A percentile compares a stretch with the other conserved stretches of the same genome.
phyloP scores from a whole-genome alignment of 2,113 vertebrate genomes.

The Seriola aureovittata region DNA sequence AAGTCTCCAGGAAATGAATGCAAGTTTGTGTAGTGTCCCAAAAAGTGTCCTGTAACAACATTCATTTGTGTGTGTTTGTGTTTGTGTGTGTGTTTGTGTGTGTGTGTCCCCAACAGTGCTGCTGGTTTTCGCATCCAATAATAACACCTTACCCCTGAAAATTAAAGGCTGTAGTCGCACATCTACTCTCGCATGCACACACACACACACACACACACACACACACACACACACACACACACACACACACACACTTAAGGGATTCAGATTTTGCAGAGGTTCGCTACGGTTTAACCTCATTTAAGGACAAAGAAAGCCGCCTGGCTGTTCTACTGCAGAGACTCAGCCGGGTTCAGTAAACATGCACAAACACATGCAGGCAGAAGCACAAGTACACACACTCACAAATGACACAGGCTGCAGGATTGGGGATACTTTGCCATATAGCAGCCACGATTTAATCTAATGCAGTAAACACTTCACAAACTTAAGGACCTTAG shows the following conservation, averaged over 20 bases:
- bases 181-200: background rate
- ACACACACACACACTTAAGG: slow-evolving; percentile 14
- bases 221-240: slow-evolving; percentile 25
- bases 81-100: background rate
- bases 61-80: background rate
- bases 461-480: background rate
- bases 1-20: no score
- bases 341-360: background rate
- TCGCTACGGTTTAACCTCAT: slow-evolving; percentile 45
- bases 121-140: slow-evolving; percentile 35
- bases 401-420: slow-evolving; percentile 12
- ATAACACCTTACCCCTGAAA: slow-evolving; percentile 29
- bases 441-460: background rate
- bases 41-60: no score
- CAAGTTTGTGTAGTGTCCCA: no score
- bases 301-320: slow-evolving; percentile 35
- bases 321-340: slow-evolving; percentile 20
- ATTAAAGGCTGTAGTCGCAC: slow-evolving; percentile 9
- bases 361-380: background rate
- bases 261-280: slow-evolving; percentile 12
- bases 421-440: background rate
- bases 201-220: slow-evolving; percentile 13
- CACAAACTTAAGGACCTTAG: background rate
- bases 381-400: background rate
- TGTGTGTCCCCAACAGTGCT: slow-evolving; percentile 6